phyloP scores from a whole-genome alignment of 2,797 vertebrate species.

The Sebastes kiyomatsui region DNA sequence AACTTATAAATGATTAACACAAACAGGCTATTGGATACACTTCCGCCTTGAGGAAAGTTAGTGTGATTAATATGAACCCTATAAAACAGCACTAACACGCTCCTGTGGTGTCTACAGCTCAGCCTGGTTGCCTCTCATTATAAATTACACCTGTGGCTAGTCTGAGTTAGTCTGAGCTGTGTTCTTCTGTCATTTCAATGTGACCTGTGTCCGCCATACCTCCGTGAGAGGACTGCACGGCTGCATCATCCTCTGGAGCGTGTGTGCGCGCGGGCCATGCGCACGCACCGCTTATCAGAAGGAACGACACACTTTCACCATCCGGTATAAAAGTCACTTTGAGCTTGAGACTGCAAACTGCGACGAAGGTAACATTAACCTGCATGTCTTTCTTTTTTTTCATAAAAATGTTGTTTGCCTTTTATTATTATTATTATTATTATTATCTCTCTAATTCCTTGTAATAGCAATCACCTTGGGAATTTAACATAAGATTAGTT shows the following conservation, averaged over 20 bases:
- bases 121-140: not conserved
- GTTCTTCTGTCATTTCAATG: constrained; percentile 41
- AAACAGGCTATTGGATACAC: fast-evolving
- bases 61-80: not conserved
- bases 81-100: not conserved
- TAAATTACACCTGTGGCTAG: not conserved
- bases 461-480: fast-evolving
- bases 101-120: not conserved
- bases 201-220: constrained; percentile 78
- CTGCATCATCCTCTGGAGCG: constrained; percentile 3
- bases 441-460: not conserved
- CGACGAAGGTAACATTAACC: constrained; percentile 52
- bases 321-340: constrained; percentile 47
- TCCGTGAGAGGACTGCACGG: constrained; percentile 61
- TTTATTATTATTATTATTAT: too few relatives aligned
- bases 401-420: not conserved
- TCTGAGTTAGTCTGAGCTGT: not conserved
- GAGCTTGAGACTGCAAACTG: constrained; percentile 20
- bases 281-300: constrained; percentile 27
- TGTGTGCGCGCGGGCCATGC: not conserved
- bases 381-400: not conserved
- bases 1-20: constrained; percentile 48
- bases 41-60: constrained; percentile 32
- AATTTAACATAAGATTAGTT: too few relatives aligned
- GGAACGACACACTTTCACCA: constrained; percentile 5